Evolutionary conservation across 2,797 vertebrate species (phyloP).

Genomic region (Alosa sapidissima): DNA sequence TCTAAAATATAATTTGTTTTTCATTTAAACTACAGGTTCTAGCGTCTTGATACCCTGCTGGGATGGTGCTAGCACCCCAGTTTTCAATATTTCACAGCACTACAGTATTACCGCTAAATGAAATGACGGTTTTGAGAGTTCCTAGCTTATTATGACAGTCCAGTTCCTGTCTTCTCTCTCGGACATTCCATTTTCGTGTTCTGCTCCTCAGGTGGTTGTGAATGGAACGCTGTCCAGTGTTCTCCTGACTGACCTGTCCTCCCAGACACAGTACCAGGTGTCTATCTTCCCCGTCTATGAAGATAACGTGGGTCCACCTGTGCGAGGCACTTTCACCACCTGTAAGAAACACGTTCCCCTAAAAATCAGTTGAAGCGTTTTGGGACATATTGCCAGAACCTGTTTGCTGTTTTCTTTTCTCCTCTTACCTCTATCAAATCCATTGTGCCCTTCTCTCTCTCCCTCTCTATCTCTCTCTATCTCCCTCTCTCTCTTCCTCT

Average conservation of each 20-base stretch:
- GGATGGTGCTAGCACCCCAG: too few relatives aligned
- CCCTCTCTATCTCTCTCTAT: neutral
- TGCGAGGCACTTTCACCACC: constrained; percentile 84
- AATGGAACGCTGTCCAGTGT: constrained; percentile 72
- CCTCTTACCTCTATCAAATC: neutral
- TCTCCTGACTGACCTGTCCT: constrained; percentile 79
- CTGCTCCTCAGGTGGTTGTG: constrained; percentile 77
- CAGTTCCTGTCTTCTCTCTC: neutral
- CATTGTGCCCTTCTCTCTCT: neutral
- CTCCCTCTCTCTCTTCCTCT: too few relatives aligned
- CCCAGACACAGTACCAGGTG: constrained; percentile 84
- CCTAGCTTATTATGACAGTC: neutral
- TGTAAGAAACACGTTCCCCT: constrained; percentile 67
- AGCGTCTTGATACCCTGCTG: too few relatives aligned
- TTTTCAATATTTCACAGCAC: neutral
- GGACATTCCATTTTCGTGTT: neutral
- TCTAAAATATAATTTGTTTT: too few relatives aligned
- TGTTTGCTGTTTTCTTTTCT: neutral
- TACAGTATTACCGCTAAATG: neutral
- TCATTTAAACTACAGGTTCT: too few relatives aligned
- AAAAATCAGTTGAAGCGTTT: neutral
- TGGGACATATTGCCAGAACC: neutral
- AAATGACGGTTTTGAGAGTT: neutral
- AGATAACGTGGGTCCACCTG: constrained; percentile 71
- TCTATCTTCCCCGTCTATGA: constrained; percentile 85